Base-by-base conservation (phyloP, 2,888 invertebrate genomes). In the Augiades crinisus region DNA sequence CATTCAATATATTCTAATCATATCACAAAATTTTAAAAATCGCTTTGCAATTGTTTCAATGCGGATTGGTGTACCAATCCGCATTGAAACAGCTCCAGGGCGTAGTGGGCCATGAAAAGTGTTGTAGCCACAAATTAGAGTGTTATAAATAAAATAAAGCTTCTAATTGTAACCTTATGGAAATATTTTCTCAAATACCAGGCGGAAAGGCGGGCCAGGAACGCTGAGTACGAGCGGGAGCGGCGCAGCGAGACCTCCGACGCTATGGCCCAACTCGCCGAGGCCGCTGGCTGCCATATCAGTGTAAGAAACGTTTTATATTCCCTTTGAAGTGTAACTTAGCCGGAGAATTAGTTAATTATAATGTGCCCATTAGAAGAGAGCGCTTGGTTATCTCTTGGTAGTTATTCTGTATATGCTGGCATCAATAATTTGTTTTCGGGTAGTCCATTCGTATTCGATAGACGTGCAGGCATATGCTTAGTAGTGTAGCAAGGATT, bases 181-280 rank as follows among this genome's bases (percentile, higher is more conserved):
- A 30, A 30, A 30, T 30, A 12, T 30, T 30, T 12, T 30, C 5
- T 10, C n/a, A n/a, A 30, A 3, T 3, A 12, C 4, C 34, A 80
- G 78, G 68, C 65, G 22, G 72, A 80, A 45, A 57, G 71, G 1
- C 70, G 76, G 1, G 73, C 75, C 1, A 69, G 78, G 5, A 80
- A 78, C 21, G 73, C 78, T 0, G 68, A 63, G 3, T 80, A 78
- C 33, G 78, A 78, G 49, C 64, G 71, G 22, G 73, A 75, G 58
- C 63, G 78, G 7, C 65, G 79, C 6, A 57, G 61, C 14, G 74
- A 73, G 36, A 65, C 63, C 1, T 65, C 78, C 1, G 66, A 68
- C 13, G 73, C 70, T 0, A 67, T 72, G 60, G 37, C 57, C 0
- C 56, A 70, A 3, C 51, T 80, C 0, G 69, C 72, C 0, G 61